Evolutionary conservation across 2,113 vertebrate species (phyloP), one percentile per base, ranked within the genome.

Genomic region (Caranx ignobilis): DNA sequence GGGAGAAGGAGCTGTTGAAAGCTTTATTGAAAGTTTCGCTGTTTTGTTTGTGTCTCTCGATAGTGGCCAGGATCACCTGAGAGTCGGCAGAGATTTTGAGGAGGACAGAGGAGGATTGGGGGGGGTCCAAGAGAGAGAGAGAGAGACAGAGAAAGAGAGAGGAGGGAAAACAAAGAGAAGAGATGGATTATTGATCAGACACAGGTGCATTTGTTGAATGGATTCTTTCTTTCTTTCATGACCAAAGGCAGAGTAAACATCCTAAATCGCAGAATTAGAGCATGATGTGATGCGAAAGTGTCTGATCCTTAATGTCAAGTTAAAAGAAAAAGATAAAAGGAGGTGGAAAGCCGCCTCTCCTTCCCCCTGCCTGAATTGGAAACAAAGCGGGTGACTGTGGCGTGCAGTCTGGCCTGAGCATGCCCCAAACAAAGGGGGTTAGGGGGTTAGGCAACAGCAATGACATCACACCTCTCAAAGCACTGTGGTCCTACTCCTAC

Each of bases 1-100:
- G 95, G 83, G 95, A 94, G 82, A 96, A 95, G 69, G 96, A 95
- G 84, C 92, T 94, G 39, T 96, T 96, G 93, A 97, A 98, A 64
- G 97, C 96, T 92, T 96, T 97, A 77, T 95, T 95, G 83, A 99
- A 99, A 0, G 97, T 99, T 91, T 99, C 96, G 57, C 97, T 99
- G 90, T 99, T 99, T 91, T 99, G 97, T 84, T 96, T 99, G 95
- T 99, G 96, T 75, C 96, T 96, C 92, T 98, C 96, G 19, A 99
- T 96, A 2, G 97, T 99, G 74, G 96, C 96, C 87, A 91, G 91
- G 70, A 98, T 97, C 78, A 98, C 97, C 98, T 99, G 87, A 62
- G 71, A 86, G 62, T 52, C 64, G 48, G 64, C 69, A 62, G 21
- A 79, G 39, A 74, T 61, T 83, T 71, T 60, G 31, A 39, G 47